Conservation (phyloP, 2,113 vertebrate species). For the Copsychus sechellarum region DNA sequence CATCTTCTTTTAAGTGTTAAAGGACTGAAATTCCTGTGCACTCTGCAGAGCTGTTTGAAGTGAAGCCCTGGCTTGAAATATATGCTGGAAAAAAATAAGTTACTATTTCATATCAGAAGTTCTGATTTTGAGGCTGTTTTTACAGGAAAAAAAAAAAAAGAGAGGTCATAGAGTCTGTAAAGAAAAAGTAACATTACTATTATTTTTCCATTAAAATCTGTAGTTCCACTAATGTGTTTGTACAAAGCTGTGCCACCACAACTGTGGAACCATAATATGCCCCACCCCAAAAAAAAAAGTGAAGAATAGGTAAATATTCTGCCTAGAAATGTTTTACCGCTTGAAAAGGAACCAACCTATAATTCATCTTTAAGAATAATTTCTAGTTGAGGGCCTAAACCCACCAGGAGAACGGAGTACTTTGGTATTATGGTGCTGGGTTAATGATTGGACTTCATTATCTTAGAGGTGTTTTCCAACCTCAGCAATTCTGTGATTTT, state of each 20-base stretch:
- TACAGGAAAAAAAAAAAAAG: fast-evolving
- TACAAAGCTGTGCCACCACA: not conserved
- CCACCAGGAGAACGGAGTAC: not conserved
- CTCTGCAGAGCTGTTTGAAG: not conserved
- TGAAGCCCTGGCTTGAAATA: not conserved
- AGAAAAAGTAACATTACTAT: not conserved
- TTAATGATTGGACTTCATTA: not conserved
- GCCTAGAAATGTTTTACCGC: not conserved
- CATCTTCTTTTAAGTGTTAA: not conserved
- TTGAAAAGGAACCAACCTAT: not conserved
- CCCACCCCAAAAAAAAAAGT: not conserved
- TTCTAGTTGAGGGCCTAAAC: not conserved
- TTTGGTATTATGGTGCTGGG: not conserved
- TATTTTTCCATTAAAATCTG: not conserved
- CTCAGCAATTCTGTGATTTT: not conserved
- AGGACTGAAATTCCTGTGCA: not conserved
- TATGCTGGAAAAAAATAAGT: not conserved
- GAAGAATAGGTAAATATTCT: not conserved
- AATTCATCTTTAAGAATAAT: not conserved
- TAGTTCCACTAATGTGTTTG: not conserved
- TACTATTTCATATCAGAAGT: not conserved
- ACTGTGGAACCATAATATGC: not conserved
- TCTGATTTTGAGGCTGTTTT: not conserved
- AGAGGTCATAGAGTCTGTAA: not conserved
- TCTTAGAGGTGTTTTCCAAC: not conserved